Conservation (phyloP, 2,888 invertebrate genomes). For the Congeria kusceri region DNA sequence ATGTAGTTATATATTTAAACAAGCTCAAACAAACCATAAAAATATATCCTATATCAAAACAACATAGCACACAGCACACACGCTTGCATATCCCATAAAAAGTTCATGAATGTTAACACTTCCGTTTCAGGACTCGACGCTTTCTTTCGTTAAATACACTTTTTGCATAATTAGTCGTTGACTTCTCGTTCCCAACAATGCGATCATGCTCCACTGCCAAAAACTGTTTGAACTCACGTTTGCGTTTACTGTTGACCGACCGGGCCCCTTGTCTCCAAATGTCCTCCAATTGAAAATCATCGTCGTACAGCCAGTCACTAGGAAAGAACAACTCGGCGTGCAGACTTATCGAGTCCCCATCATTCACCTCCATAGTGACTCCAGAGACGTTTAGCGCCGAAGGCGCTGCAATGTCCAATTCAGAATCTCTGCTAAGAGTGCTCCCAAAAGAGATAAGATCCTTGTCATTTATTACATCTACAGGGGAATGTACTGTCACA, state of each 20-base stretch:
- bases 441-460: not conserved
- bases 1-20: no score
- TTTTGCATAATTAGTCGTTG: not conserved
- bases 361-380: not conserved
- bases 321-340: conserved; percentile 54
- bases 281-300: conserved; percentile 20
- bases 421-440: not conserved
- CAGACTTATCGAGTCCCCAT: conserved; percentile 27
- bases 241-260: conserved; percentile 23
- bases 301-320: conserved; percentile 46
- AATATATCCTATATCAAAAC: no score
- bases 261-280: conserved; percentile 39
- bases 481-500: not conserved
- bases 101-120: no score
- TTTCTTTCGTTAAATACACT: conserved; percentile 6
- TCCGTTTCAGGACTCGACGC: not conserved
- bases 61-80: no score
- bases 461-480: not conserved
- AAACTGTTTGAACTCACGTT: conserved; percentile 36
- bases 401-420: not conserved
- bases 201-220: conserved; percentile 25
- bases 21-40: no score
- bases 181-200: conserved; percentile 10
- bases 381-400: not conserved
- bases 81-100: no score